A percentile compares a stretch with the other conserved stretches of the same genome.
phyloP scores from a whole-genome alignment of 2,888 invertebrate species.

The Taenaris catops region DNA sequence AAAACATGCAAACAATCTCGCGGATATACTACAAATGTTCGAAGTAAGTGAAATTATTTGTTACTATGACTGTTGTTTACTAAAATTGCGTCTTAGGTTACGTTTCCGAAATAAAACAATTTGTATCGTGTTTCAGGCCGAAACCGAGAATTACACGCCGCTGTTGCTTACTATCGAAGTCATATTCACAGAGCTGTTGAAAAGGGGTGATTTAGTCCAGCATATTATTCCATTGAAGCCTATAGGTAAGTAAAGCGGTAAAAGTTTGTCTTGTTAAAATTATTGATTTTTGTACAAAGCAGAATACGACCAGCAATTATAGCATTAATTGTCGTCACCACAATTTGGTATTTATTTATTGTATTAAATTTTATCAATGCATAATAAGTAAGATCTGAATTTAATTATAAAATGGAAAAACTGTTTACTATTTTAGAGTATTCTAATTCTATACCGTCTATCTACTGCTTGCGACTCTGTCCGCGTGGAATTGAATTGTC shows the following conservation, averaged over 20 bases:
- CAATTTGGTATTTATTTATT: too few species aligned
- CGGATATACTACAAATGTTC: slow-evolving; percentile 84
- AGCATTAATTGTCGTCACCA: too few species aligned
- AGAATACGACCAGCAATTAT: too few species aligned
- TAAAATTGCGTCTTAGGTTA: slow-evolving; percentile 33
- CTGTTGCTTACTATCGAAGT: slow-evolving; percentile 85
- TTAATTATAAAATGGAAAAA: too few species aligned
- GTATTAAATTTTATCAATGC: too few species aligned
- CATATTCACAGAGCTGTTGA: slow-evolving; percentile 84
- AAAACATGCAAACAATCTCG: slow-evolving; percentile 82
- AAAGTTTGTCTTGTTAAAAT: slow-evolving; percentile 27
- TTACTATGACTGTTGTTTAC: slow-evolving; percentile 19
- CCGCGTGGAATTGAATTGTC: too few species aligned
- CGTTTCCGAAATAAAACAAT: slow-evolving; percentile 33
- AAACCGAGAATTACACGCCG: slow-evolving; percentile 71
- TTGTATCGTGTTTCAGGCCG: slow-evolving; percentile 52
- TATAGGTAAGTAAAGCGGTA: slow-evolving; percentile 50
- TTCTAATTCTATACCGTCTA: too few species aligned
- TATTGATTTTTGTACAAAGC: slow-evolving; percentile 57
- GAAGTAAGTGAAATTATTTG: slow-evolving; percentile 69
- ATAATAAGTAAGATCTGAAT: too few species aligned
- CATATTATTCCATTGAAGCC: slow-evolving; percentile 81
- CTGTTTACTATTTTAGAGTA: too few species aligned
- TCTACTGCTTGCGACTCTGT: too few species aligned
- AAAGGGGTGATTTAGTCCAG: slow-evolving; percentile 82